Evolutionary conservation across 2,888 invertebrate genomes (phyloP), one percentile per base, ranked within the genome.

Genomic region (Drosophila koepferae): DNA sequence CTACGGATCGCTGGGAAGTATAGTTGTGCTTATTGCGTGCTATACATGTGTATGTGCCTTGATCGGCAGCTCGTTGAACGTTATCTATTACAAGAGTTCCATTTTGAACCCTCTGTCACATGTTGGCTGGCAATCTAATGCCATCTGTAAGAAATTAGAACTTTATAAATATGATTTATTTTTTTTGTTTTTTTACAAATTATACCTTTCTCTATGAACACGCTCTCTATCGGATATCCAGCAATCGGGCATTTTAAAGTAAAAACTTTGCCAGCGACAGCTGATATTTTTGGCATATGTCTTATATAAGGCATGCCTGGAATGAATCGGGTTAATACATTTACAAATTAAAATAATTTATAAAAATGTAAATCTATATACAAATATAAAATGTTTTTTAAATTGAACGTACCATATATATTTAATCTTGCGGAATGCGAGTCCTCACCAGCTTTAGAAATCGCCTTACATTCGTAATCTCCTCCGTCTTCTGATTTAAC

Each of bases 401-500:
- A 36, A 36, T 7, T 53, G 38, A 60, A 67, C 91, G 91, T 90
- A 95, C 95, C 97, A 92, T 97, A 98, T 77, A 98, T 96, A 93
- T 98, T 98, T 76, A 98, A 96, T 82, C 97, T 94, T 0, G 97
- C 97, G n/a, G 96, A 96, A 91, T 98, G 98, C 34, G 95, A 94
- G 7, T 96, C 95, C 89, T 95, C 95, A 2, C 97, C 97, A 28
- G 97, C 97, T 46, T 95, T 94, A 91, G 97, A 98, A 74, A 95
- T 95, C 1, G 97, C 97, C 40, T 96, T 95, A 90, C 98, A 98
- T 41, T 96, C 96, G 92, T 97, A 98, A 89, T 97, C 97, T 6
- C 98, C 98, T 60, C 97, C 97, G 92, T 98, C 98, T 94, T 97
- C 97, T 62, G 97, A 96, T 86, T 97, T 96, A 60, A 97, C 96